These are phyloP conservation scores for Drosophila sulfurigaster DNA, from an alignment of 1,140 invertebrate species.

Conservation along the genomic window DNA sequence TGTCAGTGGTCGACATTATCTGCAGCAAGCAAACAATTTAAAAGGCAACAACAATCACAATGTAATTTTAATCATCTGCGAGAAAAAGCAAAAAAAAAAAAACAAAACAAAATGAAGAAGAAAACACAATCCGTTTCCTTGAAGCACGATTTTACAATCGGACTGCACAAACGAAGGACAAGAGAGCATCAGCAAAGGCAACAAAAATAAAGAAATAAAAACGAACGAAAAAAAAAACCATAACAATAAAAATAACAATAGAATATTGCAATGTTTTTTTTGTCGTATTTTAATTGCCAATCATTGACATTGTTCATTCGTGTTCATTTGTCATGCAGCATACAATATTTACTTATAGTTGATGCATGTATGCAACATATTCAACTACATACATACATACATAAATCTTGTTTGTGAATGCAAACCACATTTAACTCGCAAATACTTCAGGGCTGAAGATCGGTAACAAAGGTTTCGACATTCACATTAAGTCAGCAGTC, in stretches of 20 bases:
- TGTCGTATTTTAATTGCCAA: slow-evolving; percentile 40
- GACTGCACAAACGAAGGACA: slow-evolving; percentile 23
- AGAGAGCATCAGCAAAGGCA: slow-evolving; percentile 3
- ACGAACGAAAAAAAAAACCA: not conserved
- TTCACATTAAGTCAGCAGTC: not conserved
- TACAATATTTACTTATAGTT: not conserved
- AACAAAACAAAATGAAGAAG: too few species aligned
- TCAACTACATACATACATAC: not conserved
- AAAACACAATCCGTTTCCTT: slow-evolving; percentile 4
- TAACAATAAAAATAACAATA: slow-evolving; percentile 3
- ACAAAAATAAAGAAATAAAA: slow-evolving; percentile 3
- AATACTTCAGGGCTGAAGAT: slow-evolving; percentile 4
- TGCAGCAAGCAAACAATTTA: slow-evolving; percentile 40
- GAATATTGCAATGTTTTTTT: slow-evolving; percentile 8
- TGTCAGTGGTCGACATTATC: slow-evolving; percentile 23
- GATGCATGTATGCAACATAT: not conserved
- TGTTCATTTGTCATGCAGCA: slow-evolving; percentile 1
- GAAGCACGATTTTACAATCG: slow-evolving; percentile 25
- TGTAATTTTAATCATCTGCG: slow-evolving; percentile 41
- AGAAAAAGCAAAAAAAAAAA: slow-evolving; percentile 5
- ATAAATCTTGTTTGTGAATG: slow-evolving; percentile 1
- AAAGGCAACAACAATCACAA: slow-evolving; percentile 23
- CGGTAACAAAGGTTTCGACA: not conserved
- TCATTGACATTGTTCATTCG: slow-evolving; percentile 27
- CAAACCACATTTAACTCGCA: slow-evolving; percentile 21